Evolutionary conservation across 2,797 vertebrate genomes (phyloP).

Genomic region (Discoglossus pictus): DNA sequence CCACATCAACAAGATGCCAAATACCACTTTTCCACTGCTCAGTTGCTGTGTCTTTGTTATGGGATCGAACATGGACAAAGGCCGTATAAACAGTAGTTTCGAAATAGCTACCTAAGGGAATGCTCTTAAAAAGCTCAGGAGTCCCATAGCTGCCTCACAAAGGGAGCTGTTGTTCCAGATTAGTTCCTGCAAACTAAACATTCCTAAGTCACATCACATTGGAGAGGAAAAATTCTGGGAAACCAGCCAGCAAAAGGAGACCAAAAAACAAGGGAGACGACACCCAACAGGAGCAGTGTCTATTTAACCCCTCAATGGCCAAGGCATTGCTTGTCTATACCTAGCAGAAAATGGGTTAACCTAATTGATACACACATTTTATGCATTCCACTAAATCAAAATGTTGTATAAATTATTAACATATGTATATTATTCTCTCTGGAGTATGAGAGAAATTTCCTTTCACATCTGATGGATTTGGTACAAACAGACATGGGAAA

Average conservation of each 20-base stretch:
- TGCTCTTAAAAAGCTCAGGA: conserved; percentile 52
- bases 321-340: too few species aligned
- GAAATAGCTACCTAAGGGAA: conserved; percentile 49
- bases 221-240: conserved; percentile 50
- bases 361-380: too few species aligned
- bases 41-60: conserved; percentile 31
- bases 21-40: conserved; percentile 20
- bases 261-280: too few species aligned
- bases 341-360: too few species aligned
- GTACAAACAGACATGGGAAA: too few species aligned
- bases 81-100: conserved; percentile 51
- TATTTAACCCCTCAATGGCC: too few species aligned
- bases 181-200: conserved; percentile 41
- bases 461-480: too few species aligned
- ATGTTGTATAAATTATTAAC: too few species aligned
- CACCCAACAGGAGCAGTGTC: too few species aligned
- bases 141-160: conserved; percentile 55
- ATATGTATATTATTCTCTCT: too few species aligned
- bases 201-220: conserved; percentile 14
- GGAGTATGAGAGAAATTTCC: too few species aligned
- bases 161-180: conserved; percentile 58
- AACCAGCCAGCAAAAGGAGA: conserved; percentile 48
- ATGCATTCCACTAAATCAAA: too few species aligned
- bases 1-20: conserved; percentile 26
- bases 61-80: conserved; percentile 39